phyloP scores from a whole-genome alignment of 2,113 vertebrate species.

The Tragelaphus imberbis region DNA sequence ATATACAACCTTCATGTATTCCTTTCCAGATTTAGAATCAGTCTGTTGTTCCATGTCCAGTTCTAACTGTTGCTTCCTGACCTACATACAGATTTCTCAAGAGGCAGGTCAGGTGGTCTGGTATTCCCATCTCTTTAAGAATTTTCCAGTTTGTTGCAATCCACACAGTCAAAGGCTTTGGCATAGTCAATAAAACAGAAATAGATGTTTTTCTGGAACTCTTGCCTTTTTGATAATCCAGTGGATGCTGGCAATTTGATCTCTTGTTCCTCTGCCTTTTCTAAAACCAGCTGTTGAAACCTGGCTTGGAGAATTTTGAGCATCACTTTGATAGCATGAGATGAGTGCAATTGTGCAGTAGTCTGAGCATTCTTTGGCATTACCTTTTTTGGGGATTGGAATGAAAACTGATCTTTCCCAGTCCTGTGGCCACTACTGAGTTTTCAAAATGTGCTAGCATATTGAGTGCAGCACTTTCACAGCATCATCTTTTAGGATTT shows the following conservation, averaged over 20 bases:
- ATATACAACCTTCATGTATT: neutral
- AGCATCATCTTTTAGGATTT: neutral
- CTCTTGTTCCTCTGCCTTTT: neutral
- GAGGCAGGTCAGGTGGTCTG: neutral
- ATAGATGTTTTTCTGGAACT: neutral
- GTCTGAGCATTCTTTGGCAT: neutral
- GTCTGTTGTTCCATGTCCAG: neutral
- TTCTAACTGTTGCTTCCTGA: neutral
- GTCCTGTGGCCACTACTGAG: neutral
- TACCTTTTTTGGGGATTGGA: neutral
- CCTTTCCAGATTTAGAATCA: neutral
- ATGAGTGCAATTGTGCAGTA: rapidly evolving
- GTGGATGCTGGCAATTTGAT: neutral
- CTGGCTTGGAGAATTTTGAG: neutral
- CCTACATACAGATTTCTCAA: neutral
- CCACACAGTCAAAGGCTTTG: neutral
- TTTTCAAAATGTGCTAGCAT: neutral
- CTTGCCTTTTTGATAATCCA: neutral
- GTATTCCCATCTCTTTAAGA: neutral
- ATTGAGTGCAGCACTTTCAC: neutral
- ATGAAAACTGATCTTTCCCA: neutral
- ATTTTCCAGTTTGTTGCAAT: neutral
- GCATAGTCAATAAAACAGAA: neutral
- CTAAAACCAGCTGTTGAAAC: neutral
- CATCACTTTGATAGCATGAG: neutral